A percentile compares a stretch with the other conserved stretches of the same genome.
Conservation (phyloP, 1,140 invertebrate species). For the Galleria mellonella region DNA sequence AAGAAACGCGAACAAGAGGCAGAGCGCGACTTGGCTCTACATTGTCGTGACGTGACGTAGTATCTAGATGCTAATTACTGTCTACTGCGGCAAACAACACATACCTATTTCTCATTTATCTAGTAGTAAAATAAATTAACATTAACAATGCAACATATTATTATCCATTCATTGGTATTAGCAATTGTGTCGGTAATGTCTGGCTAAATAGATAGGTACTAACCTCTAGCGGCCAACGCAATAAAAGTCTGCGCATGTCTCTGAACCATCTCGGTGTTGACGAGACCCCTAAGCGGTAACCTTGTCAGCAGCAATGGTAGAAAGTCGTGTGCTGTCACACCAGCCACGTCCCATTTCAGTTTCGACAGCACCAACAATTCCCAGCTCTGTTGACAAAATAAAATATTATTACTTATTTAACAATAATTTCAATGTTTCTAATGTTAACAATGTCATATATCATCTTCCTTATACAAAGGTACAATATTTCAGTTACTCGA, state of each 20-base stretch:
- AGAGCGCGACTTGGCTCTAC: conserved; percentile 19
- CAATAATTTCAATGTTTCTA: too few relatives aligned
- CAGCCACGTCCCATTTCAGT: conserved; percentile 88
- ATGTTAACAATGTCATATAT: too few relatives aligned
- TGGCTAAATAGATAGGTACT: conserved; percentile 27
- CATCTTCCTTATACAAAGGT: too few relatives aligned
- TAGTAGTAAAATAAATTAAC: conserved; percentile 4
- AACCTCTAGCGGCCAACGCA: conserved; percentile 85
- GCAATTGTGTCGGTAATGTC: too few relatives aligned
- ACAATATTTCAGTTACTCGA: too few relatives aligned
- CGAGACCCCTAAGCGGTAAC: conserved; percentile 70
- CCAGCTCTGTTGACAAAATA: conserved; percentile 79
- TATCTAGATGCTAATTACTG: conserved; percentile 58
- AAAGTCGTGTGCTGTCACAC: conserved; percentile 88
- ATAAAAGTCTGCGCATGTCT: conserved; percentile 88
- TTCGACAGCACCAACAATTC: conserved; percentile 85
- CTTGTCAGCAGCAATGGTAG: conserved; percentile 82
- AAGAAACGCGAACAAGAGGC: conserved; percentile 15
- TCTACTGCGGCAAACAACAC: conserved; percentile 30
- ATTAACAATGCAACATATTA: too few relatives aligned
- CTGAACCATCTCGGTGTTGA: conserved; percentile 78
- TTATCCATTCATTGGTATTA: too few relatives aligned
- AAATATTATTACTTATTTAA: too few relatives aligned
- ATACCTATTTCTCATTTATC: neutral
- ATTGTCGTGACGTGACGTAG: conserved; percentile 50